Percentiles rank a stretch among this genome's conserved stretches.
phyloP scores from a whole-genome alignment of 37 sponge, comb jelly and placozoan genomes.

The Spongilla lacustris region DNA sequence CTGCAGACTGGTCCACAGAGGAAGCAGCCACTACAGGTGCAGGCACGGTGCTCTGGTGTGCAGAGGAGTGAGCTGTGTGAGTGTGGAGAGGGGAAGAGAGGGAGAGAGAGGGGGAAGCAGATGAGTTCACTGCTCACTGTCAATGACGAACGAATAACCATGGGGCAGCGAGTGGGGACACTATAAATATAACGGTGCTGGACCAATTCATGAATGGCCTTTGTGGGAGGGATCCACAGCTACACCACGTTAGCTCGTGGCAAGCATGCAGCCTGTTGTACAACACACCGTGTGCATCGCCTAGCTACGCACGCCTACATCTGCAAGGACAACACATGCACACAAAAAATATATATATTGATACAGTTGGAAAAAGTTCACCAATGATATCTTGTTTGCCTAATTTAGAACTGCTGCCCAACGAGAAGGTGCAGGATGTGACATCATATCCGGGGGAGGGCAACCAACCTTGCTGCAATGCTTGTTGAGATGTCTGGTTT shows the following conservation, averaged over 20 bases:
- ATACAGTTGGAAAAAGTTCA: not conserved
- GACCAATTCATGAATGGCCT: too few relatives aligned
- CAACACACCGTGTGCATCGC: not conserved
- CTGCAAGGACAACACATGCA: not conserved
- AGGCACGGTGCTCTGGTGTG: not conserved
- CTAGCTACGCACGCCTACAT: not conserved
- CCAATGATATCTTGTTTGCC: not conserved
- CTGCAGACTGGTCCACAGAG: not conserved
- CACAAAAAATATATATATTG: not conserved
- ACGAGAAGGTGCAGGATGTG: not conserved
- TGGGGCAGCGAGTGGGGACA: not conserved
- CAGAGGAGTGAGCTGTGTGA: not conserved
- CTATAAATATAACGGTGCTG: not conserved
- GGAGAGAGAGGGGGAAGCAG: not conserved
- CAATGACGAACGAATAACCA: not conserved
- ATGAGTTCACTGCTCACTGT: too few relatives aligned
- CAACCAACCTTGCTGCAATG: constrained; percentile 59
- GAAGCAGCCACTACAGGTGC: not conserved
- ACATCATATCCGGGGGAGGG: not conserved
- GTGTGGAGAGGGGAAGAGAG: not conserved
- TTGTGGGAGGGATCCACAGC: too few relatives aligned
- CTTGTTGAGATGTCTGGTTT: constrained; percentile 47
- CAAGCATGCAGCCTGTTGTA: too few relatives aligned
- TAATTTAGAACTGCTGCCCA: not conserved
- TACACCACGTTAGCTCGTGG: too few relatives aligned